Evolutionary conservation across 92 coral and sea anemone species (phyloP).

Genomic region (Nematostella vectensis): DNA sequence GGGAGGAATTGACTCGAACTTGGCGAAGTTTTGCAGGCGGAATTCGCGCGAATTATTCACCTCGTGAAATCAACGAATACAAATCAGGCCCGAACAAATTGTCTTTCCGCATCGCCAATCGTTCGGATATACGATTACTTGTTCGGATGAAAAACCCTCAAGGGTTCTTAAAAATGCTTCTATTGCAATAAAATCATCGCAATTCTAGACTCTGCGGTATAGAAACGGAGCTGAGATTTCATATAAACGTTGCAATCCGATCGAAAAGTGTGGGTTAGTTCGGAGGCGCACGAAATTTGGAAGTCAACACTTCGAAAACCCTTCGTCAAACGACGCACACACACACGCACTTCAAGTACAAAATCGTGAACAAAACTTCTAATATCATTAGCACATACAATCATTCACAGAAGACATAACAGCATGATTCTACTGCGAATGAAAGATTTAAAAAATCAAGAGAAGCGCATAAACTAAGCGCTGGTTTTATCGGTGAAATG

Average conservation of each 20-base stretch:
- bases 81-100: conserved; percentile 2
- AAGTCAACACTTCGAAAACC: not conserved
- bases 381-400: not conserved
- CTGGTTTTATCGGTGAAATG: not conserved
- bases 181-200: not conserved
- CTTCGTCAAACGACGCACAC: not conserved
- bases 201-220: not conserved
- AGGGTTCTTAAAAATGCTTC: not conserved
- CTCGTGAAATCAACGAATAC: conserved; percentile 1
- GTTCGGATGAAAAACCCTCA: not conserved
- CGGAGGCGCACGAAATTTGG: not conserved
- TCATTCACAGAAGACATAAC: not conserved
- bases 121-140: conserved; percentile 15
- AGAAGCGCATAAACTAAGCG: not conserved
- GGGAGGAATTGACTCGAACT: not conserved
- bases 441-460: too few species aligned
- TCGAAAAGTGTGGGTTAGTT: too few species aligned
- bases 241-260: too few species aligned
- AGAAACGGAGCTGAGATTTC: too few species aligned
- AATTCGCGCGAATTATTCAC: too few species aligned
- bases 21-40: too few species aligned
- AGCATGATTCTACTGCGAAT: not conserved
- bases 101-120: conserved; percentile 22
- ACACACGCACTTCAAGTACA: too few species aligned
- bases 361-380: not conserved